These are phyloP conservation scores for Tryphoninae sp. DNA, from an alignment of 2,888 invertebrate species.

Conservation along the genomic window DNA sequence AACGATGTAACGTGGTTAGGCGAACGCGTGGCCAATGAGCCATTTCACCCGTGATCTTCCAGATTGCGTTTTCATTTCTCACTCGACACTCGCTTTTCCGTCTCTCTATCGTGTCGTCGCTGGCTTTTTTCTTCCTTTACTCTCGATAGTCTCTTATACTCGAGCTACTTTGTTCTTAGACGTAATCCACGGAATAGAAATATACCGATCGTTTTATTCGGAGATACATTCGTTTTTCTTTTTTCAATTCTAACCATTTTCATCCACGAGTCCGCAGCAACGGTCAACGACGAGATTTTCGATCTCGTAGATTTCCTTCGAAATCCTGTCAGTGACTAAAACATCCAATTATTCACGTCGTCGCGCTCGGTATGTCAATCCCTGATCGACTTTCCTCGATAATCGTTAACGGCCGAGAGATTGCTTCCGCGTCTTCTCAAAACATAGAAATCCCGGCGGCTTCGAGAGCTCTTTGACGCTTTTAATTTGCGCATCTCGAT, in stretches of 20 bases:
- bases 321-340: background rate
- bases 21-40: constrained; percentile 78
- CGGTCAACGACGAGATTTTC: background rate
- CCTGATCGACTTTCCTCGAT: constrained; percentile 42
- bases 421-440: constrained; percentile 26
- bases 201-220: background rate
- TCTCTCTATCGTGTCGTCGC: constrained; percentile 32
- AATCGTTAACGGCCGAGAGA: constrained; percentile 19
- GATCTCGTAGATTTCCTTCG: background rate
- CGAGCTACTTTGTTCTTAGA: background rate
- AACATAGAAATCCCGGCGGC: background rate
- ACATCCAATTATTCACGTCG: constrained; percentile 26
- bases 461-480: constrained; percentile 45
- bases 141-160: constrained; percentile 36
- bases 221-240: background rate
- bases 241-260: constrained; percentile 2
- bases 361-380: background rate
- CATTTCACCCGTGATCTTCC: constrained; percentile 75
- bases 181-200: background rate
- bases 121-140: constrained; percentile 53
- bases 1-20: constrained; percentile 76
- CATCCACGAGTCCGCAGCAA: background rate
- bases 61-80: constrained; percentile 69
- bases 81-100: constrained; percentile 25
- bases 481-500: constrained; percentile 43